phyloP scores from a whole-genome alignment of 1,140 invertebrate species.

The Solenopsis invicta region DNA sequence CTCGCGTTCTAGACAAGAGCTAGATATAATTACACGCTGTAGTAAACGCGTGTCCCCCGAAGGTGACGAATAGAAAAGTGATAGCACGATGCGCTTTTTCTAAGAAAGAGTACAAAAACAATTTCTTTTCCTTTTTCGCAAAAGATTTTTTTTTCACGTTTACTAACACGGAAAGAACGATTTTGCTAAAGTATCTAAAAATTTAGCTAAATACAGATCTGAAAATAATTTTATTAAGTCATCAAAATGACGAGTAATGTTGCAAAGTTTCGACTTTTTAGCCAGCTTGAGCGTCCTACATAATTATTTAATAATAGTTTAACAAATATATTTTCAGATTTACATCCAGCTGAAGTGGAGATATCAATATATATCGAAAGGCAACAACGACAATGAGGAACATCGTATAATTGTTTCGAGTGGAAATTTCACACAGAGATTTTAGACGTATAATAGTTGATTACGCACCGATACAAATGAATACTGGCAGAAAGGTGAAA shows the following conservation, averaged over 20 bases:
- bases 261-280: too few species aligned
- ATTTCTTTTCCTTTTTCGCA: not conserved
- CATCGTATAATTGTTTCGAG: not conserved
- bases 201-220: too few species aligned
- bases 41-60: not conserved
- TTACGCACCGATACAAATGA: constrained; percentile 45
- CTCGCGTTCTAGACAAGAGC: constrained; percentile 42
- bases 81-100: not conserved
- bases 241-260: too few species aligned
- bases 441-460: not conserved
- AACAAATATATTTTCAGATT: too few species aligned
- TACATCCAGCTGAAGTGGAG: too few species aligned
- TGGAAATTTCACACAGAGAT: constrained; percentile 59
- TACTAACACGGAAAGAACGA: too few species aligned
- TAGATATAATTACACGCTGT: not conserved
- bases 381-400: not conserved
- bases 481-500: constrained; percentile 46
- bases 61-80: not conserved
- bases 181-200: too few species aligned
- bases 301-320: too few species aligned
- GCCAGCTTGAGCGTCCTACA: too few species aligned
- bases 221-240: too few species aligned
- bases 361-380: not conserved
- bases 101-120: not conserved
- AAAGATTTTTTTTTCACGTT: not conserved